Evolutionary conservation across 2,797 vertebrate genomes (phyloP).

Genomic region (Hypotaenidia okinawae): DNA sequence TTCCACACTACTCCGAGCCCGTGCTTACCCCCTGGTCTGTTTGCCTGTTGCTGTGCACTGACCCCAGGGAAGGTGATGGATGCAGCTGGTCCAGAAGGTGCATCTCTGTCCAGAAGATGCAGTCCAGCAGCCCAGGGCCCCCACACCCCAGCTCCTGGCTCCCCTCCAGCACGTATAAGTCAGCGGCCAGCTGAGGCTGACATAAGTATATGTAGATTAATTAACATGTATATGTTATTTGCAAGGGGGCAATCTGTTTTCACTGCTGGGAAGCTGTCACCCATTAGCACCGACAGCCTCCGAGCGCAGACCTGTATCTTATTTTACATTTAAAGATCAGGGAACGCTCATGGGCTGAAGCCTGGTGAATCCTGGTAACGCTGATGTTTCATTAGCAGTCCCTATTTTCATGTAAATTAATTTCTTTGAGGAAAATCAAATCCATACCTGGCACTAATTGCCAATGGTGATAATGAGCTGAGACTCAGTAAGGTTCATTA

Average conservation of each 20-base stretch:
- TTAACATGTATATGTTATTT: background rate
- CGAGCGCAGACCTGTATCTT: background rate
- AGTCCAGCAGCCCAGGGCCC: background rate
- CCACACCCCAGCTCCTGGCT: background rate
- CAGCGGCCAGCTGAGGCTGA: background rate
- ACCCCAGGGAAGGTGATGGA: background rate
- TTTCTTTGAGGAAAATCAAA: constrained; percentile 32
- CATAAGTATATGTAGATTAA: background rate
- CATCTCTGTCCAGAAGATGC: background rate
- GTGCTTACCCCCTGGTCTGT: fast-evolving
- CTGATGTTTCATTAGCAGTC: background rate
- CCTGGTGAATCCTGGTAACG: background rate
- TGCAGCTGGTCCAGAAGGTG: too few species aligned
- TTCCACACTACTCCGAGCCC: too few species aligned
- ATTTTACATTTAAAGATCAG: background rate
- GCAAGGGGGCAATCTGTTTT: background rate
- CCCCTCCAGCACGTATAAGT: fast-evolving
- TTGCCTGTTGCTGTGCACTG: background rate
- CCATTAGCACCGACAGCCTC: background rate
- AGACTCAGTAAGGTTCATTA: background rate
- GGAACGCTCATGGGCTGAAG: background rate
- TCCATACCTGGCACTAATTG: constrained; percentile 34
- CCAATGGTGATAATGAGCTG: background rate
- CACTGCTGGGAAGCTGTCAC: background rate
- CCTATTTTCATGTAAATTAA: constrained; percentile 32